Conservation (phyloP, 2,888 invertebrate genomes). For the Dynastes maya region DNA sequence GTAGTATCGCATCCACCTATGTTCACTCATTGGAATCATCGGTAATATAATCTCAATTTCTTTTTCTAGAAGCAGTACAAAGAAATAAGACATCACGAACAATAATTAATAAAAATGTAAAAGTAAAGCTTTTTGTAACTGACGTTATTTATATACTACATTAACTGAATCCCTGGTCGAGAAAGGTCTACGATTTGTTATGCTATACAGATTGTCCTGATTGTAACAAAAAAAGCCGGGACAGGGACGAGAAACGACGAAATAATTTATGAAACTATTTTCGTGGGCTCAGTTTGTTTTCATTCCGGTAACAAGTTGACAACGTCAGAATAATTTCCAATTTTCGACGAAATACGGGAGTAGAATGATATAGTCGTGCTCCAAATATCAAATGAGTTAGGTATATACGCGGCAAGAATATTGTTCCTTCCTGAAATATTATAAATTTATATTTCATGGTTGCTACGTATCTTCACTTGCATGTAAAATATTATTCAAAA, state of each 20-base stretch:
- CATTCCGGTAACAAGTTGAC: constrained; percentile 50
- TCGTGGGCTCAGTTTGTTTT: constrained; percentile 50
- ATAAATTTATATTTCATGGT: constrained; percentile 27
- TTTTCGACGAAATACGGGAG: constrained; percentile 54
- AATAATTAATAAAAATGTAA: constrained; percentile 48
- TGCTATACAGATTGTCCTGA: constrained; percentile 49
- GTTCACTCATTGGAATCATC: neutral
- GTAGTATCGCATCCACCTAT: too few relatives aligned
- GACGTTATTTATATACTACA: constrained; percentile 51
- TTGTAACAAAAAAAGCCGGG: constrained; percentile 42
- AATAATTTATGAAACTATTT: constrained; percentile 52
- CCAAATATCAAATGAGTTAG: constrained; percentile 31
- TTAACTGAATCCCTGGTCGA: constrained; percentile 44
- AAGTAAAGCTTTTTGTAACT: constrained; percentile 30
- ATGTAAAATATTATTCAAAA: neutral
- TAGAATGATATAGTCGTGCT: constrained; percentile 20
- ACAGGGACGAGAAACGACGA: constrained; percentile 43
- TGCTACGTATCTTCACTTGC: neutral
- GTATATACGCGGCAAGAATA: neutral
- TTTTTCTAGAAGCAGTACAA: neutral
- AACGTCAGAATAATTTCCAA: constrained; percentile 53
- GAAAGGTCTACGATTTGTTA: constrained; percentile 49
- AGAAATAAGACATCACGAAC: neutral
- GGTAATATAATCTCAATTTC: neutral
- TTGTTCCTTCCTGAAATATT: constrained; percentile 20